Evolutionary conservation across 2,888 invertebrate genomes (phyloP), one percentile per base, ranked within the genome.

Genomic region (Aphidius colemani): DNA sequence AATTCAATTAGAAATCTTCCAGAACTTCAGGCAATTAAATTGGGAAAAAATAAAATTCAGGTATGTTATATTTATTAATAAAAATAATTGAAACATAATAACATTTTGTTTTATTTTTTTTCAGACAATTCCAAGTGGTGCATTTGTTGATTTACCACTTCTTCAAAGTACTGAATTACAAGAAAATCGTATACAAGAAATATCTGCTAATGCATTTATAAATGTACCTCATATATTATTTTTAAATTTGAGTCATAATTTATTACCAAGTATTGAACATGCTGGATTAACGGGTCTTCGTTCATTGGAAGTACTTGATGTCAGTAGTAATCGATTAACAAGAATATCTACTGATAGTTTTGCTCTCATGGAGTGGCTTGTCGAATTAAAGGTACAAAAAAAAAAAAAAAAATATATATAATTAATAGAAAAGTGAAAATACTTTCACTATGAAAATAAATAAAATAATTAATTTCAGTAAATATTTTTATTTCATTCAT

Each of bases 161-260:
- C 83, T 93, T 53, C 88, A 89, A 79, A 87, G 88, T 59, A 85
- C 92, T 9, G 93, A 95, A 78, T 82, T 94, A 55, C 93, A 94
- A 82, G 90, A 94, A 72, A 94, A 95, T 78, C 86, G 88, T 59
- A 82, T 94, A 59, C 87, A 89, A 71, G 89, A 87, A 72, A 89
- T 93, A 68, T 89, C 91, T 0, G 85, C 86, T 41, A 87, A 89
- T 70, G 92, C 93, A 4, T 94, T 95, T 78, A 88, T 90, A 69
- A 88, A 90, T 72, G 88, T 93, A 30, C 92, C 92, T 0, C 88
- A 92, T 57, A 84, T 95, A 61, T 87, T 94, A 63, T 90, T 93
- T 79, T 84, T 95, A 58, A 95, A 95, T 84, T 82, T 95, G 67
- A 94, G 94, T 71, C 87, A 90, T 74, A 95, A 95, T 83, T 88